A percentile compares a stretch with the other conserved stretches of the same genome.
Evolutionary conservation across 2,888 invertebrate species (phyloP).

Genomic region (Caenorhabditis parvicauda): DNA sequence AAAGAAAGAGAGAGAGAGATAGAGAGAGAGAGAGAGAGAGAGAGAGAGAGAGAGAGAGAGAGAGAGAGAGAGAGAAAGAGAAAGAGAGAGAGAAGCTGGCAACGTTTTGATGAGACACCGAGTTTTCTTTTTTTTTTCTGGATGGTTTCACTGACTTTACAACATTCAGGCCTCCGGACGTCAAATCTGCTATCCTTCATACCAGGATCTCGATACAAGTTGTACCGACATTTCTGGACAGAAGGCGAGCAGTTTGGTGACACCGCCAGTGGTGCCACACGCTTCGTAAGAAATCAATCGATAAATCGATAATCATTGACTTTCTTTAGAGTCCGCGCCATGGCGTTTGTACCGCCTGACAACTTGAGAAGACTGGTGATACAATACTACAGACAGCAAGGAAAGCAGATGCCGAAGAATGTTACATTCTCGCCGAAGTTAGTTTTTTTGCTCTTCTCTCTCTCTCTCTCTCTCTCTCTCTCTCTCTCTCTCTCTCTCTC

Average conservation of each 20-base stretch:
- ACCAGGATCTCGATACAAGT: constrained; percentile 56
- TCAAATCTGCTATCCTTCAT: constrained; percentile 58
- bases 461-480: no score
- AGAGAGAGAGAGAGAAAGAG: background rate
- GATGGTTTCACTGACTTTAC: no score
- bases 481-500: background rate
- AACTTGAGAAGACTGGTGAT: constrained; percentile 56
- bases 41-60: no score
- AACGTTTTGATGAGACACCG: no score
- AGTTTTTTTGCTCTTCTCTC: background rate
- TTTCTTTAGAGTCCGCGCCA: constrained; percentile 59
- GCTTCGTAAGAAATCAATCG: constrained; percentile 47
- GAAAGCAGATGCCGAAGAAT: constrained; percentile 50
- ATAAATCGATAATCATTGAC: background rate
- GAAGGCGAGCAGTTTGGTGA: constrained; percentile 43
- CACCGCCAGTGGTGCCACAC: constrained; percentile 55
- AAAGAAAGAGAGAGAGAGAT: no score
- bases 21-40: no score
- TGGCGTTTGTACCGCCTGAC: constrained; percentile 62
- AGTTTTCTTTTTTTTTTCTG: no score
- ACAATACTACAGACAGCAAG: constrained; percentile 60
- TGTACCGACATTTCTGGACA: constrained; percentile 56
- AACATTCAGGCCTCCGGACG: constrained; percentile 32
- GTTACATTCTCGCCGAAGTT: constrained; percentile 35
- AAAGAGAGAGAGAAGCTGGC: background rate